These are phyloP conservation scores for Raja brachyura DNA, from an alignment of 2,113 vertebrate species.

Conservation along the genomic window DNA sequence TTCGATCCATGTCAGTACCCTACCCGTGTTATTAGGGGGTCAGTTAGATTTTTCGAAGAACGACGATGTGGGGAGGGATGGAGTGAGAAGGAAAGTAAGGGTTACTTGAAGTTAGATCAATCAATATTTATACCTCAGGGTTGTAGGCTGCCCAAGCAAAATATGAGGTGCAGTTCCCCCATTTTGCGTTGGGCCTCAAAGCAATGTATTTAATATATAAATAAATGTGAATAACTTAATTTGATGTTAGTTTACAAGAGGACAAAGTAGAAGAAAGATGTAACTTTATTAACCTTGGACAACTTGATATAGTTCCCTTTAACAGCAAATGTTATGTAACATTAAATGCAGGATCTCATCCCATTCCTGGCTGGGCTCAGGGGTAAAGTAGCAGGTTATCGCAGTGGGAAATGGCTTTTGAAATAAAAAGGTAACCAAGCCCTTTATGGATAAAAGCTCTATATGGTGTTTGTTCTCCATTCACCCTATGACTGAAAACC, in stretches of 20 bases:
- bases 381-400: not conserved
- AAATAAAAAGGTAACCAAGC: not conserved
- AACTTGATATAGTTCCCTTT: not conserved
- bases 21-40: too few relatives aligned
- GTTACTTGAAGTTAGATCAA: too few relatives aligned
- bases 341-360: not conserved
- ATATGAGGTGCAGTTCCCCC: too few relatives aligned
- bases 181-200: too few relatives aligned
- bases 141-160: too few relatives aligned
- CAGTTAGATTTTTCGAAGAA: too few relatives aligned
- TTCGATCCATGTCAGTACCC: too few relatives aligned
- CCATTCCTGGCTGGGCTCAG: not conserved
- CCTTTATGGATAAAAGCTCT: not conserved
- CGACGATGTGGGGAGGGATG: too few relatives aligned
- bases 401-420: not conserved
- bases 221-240: too few relatives aligned
- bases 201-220: too few relatives aligned
- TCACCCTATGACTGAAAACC: not conserved
- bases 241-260: not conserved
- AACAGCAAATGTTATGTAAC: not conserved
- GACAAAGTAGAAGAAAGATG: not conserved
- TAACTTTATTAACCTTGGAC: not conserved
- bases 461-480: not conserved
- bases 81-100: too few relatives aligned
- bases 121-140: too few relatives aligned